Evolutionary conservation across 2,888 invertebrate genomes (phyloP), one percentile per base, ranked within the genome.

Genomic region (Cerceris ruficornis): DNA sequence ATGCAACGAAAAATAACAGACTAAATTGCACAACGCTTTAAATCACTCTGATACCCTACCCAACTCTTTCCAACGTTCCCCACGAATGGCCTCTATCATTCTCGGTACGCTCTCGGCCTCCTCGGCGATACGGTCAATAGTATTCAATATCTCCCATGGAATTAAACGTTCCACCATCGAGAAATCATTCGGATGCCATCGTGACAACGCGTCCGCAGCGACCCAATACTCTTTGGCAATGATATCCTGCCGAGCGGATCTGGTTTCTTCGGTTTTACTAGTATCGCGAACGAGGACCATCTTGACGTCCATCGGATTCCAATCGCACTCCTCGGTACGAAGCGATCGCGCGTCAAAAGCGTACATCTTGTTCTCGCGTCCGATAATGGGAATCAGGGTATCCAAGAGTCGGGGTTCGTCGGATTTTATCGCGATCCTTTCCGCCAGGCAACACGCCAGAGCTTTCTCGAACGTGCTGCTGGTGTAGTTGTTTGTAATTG

Each of bases 381-480:
- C 80, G 6, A 75, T 7, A 7, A 80, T n/a, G 14, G 66, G 55
- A 11, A 49, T 28, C n/a, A 71, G 14, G 7, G 52, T 52, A 7
- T 78, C 78, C 8, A 43, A 65, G 11, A 71, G 1, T 9, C 62
- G 68, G 0, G 50, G 28, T 1, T 50, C 9, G 13, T 9, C 11
- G 0, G 61, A 28, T 13, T 9, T 17, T 4, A 46, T 11, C 0
- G 78, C 80, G 11, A 65, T 14, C 54, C 15, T 71, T 59, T 66
- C 39, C n/a, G 75, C 71, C 28, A 52, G 60, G 7, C 71, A 60
- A 7, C 83, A 83, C 0, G 66, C 67, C 60, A 83, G 55, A 42
- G 71, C 65, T 59, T 80, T 83, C 64, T 82, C 82, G 0, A 80
- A 55, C 15, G 59, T 15, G 28, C 72, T 82, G n/a, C 41, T 54